Evolutionary conservation across 2,113 vertebrate genomes (phyloP), one percentile per base, ranked within the genome.

Genomic region (Halcyon malimbica): DNA sequence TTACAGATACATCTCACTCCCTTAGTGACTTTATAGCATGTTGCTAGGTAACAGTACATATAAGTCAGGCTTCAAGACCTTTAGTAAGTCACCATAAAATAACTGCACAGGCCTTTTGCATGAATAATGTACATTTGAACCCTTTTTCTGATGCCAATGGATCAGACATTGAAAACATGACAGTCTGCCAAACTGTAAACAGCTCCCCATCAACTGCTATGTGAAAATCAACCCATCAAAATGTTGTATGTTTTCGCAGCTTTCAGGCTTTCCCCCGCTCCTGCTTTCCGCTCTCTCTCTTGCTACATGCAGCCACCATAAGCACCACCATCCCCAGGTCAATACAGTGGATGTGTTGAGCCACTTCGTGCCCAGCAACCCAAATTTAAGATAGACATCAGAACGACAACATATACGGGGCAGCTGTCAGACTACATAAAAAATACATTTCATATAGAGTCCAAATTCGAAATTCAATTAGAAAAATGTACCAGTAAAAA

Each of bases 41-140:
- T 98, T 98, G 98, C 98, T 98, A 98, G 98, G 98, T 98, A 98
- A 98, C 98, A 98, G 96, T 98, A 98, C 98, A 98, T 93, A 98
- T 97, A 98, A 98, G 98, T 98, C 98, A 98, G 98, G 97, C 98
- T 98, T 97, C 97, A 98, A 97, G 98, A 98, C 98, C 98, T 98
- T 97, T 97, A 92, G 96, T 97, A 98, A 98, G 97, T 97, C 97
- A 97, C 97, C 97, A 98, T 97, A 97, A 98, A 98, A 98, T 98
- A 98, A 97, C 97, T 95, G 96, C 98, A 96, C 15, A 91, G 97
- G 96, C 93, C 97, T 98, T 95, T 97, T 97, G 98, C 98, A 98
- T 98, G 98, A 98, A 97, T 93, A 97, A 97, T 95, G 91, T 83
- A 91, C 97, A 95, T 97, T 98, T 97, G 96, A 97, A 97, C 97